Base-by-base conservation (phyloP, 2,797 vertebrate species). In the Leptodactylus fallax region DNA sequence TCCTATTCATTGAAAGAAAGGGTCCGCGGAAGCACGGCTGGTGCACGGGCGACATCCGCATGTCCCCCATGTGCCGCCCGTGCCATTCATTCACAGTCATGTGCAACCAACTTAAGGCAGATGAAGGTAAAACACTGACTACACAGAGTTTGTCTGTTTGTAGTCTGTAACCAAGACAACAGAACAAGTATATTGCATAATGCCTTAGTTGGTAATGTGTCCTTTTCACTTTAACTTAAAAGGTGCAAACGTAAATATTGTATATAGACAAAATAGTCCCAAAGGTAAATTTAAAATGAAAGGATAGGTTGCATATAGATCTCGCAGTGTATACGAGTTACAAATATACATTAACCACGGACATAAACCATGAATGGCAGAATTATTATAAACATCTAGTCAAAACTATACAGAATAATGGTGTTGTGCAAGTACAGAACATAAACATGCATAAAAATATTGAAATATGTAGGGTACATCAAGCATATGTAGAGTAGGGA, bases 401-500 rank as follows among this genome's bases (percentile, higher is more conserved):
- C 6, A 78, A 51, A 25, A 14, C 51, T 78, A 78, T 25, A 78
- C n/a, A 78, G 76, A 56, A 55, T 55, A 60, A 79, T 12, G 25
- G 17, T 1, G 36, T 13, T 60, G 25, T 79, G 13, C 25, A 47
- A 61, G 17, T 14, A 58, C 55, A 80, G 78, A 12, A 80, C 25
- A 55, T 23, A 25, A 49, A 76, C 45, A 76, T 51, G 76, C 53
- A 80, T 60, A 21, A 80, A 36, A 80, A 60, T 56, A 36, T 45
- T 19, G 55, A 10, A 9, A 36, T 45, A 71, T 12, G 27, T 58
- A 13, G 25, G 77, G 53, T 60, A 61, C 19, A 36, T 6, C 0
- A 12, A 60, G 16, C 16, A 80, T 45, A 61, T 6, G 58, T 0
- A 55, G 55, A 55, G n/a, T 79, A 56, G 27, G 49, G 77, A 56